Evolutionary conservation across 2,113 vertebrate species (phyloP), one percentile per base, ranked within the genome.

Genomic region (Proterorhinus semilunaris): DNA sequence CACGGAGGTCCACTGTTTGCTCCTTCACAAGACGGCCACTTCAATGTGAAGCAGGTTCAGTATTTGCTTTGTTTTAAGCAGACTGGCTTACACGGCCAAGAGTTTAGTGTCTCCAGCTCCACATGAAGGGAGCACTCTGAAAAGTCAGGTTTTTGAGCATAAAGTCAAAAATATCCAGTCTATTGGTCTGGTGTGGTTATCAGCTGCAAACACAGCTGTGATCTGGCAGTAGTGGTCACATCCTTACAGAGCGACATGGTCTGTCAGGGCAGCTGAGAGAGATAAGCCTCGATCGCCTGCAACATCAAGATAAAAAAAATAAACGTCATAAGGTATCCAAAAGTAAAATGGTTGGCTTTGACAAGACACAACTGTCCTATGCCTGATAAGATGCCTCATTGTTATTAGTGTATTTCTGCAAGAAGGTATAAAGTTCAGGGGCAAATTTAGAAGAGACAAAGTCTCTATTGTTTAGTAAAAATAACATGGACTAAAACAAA

Each of bases 211-310:
- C 76, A 78, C 66, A 84, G 84, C 69, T 68, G n/a, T 67, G 61
- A 73, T 81, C 49, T 27, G 66, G 75, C 84, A 87, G 85, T 87
- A 92, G 91, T 91, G 91, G 90, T 91, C 69, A 63, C 81, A 73
- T 90, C 89, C 84, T 86, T 64, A 64, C 27, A 73, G 79, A 75
- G 77, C 84, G 80, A 71, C 79, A 72, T 21, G 65, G 54, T 55
- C 64, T 43, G 76, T 98, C 94, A 96, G 90, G 93, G 94, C 80
- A 98, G 91, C 80, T 96, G 95, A 78, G 93, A 93, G 76, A 98
- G 93, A 92, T 94, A 95, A 80, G 93, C 92, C 89, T 95, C 93
- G 71, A 98, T 90, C 79, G 92, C 93, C 97, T 98, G 90, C 36
- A 90, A 78, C 77, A 62, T 3, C 65, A 81, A 71, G 63, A 16